Percentiles rank a stretch among this genome's conserved stretches.
Evolutionary conservation across 2,888 invertebrate species (phyloP).

Genomic region (Timema podura): DNA sequence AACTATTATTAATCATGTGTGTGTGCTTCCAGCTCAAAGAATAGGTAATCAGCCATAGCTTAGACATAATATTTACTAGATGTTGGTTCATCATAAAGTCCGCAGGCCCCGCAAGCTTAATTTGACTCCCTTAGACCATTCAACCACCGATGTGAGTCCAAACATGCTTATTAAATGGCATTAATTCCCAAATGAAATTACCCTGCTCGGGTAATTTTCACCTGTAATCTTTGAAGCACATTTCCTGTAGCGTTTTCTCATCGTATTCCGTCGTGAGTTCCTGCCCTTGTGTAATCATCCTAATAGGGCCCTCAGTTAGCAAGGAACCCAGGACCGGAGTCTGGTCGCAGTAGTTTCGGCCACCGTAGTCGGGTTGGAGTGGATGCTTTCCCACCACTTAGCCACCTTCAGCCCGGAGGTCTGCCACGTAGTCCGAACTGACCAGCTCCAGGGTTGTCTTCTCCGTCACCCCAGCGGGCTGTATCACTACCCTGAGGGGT

Average conservation of each 20-base stretch:
- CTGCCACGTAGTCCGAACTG: conserved; percentile 85
- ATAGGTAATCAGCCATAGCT: not conserved
- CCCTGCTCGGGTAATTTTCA: conserved; percentile 41
- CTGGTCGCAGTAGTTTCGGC: conserved; percentile 40
- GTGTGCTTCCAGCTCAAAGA: not conserved
- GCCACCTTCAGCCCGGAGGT: conserved; percentile 89
- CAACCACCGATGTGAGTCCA: no score
- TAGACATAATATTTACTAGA: not conserved
- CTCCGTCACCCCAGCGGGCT: conserved; percentile 84
- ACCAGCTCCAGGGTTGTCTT: conserved; percentile 77
- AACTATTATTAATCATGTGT: not conserved
- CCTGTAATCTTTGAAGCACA: conserved; percentile 93
- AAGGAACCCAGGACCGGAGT: conserved; percentile 62
- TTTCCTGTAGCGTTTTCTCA: conserved; percentile 83
- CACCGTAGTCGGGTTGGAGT: conserved; percentile 39
- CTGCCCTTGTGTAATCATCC: conserved; percentile 92
- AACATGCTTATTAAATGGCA: no score
- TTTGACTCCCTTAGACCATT: not conserved
- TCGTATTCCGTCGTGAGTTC: conserved; percentile 90
- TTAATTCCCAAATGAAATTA: no score
- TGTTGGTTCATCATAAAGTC: not conserved
- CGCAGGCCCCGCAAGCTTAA: not conserved
- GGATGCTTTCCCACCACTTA: conserved; percentile 82
- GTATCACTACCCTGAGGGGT: conserved; percentile 73
- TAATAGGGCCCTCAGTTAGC: conserved; percentile 76